Percentiles rank a stretch among this genome's conserved stretches.
These are phyloP conservation scores for Xestobium rufovillosum DNA, from an alignment of 2,888 invertebrate species.

Conservation along the genomic window DNA sequence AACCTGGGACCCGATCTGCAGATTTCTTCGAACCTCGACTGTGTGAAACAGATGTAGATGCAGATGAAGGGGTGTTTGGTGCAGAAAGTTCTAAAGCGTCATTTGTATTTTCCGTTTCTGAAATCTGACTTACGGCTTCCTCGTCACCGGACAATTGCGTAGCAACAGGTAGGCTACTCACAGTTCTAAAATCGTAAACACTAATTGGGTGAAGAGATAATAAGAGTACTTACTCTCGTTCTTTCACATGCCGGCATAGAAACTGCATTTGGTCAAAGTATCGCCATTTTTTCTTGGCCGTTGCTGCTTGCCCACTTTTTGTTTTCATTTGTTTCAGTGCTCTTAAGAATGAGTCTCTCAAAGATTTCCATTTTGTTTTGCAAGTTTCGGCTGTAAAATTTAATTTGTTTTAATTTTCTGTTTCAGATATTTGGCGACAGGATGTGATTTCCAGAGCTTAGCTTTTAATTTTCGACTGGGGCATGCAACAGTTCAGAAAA, in stretches of 20 bases:
- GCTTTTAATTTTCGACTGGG: neutral
- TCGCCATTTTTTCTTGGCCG: constrained; percentile 13
- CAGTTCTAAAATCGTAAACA: too few relatives aligned
- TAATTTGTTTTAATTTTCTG: constrained; percentile 4
- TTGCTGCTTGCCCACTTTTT: constrained; percentile 10
- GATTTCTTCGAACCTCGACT: too few relatives aligned
- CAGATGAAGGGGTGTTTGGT: too few relatives aligned
- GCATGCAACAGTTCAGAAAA: neutral
- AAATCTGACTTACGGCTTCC: too few relatives aligned
- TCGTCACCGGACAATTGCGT: too few relatives aligned
- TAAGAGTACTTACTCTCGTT: constrained; percentile 13
- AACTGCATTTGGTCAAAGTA: constrained; percentile 16
- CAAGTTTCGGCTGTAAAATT: constrained; percentile 5
- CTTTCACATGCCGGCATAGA: constrained; percentile 16
- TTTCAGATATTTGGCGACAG: constrained; percentile 8
- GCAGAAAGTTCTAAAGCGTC: too few relatives aligned
- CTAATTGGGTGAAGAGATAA: too few relatives aligned
- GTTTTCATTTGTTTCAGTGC: constrained; percentile 2
- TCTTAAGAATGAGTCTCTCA: neutral
- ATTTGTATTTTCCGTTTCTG: too few relatives aligned
- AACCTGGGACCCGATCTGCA: too few relatives aligned
- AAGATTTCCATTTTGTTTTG: neutral
- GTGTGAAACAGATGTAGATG: too few relatives aligned
- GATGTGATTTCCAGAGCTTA: neutral
- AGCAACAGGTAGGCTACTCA: too few relatives aligned